Evolutionary conservation across 2,888 invertebrate species (phyloP).

Genomic region (Cheilosia variabilis): DNA sequence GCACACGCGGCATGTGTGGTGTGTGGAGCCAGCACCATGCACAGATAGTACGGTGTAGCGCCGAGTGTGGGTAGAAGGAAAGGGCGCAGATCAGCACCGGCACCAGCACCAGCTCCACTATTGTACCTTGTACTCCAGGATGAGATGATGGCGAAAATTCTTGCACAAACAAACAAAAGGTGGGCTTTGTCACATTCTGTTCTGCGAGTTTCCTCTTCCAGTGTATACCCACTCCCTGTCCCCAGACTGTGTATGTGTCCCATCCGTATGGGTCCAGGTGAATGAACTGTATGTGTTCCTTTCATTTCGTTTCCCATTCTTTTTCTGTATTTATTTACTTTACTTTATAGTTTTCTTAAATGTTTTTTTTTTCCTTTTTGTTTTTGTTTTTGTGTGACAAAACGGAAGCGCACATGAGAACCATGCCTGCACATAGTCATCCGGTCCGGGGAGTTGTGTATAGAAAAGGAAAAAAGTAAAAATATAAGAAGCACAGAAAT

Average conservation of each 20-base stretch:
- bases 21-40: conserved; percentile 12
- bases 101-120: neutral
- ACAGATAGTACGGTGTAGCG: conserved; percentile 35
- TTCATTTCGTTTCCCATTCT: conserved; percentile 59
- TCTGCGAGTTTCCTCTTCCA: conserved; percentile 41
- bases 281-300: conserved; percentile 56
- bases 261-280: conserved; percentile 56
- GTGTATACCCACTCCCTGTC: conserved; percentile 1
- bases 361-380: neutral
- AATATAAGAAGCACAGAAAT: conserved; percentile 4
- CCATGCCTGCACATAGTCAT: conserved; percentile 15
- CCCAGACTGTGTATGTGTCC: conserved; percentile 14
- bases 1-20: conserved; percentile 39
- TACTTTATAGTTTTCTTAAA: conserved; percentile 50
- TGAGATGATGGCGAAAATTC: conserved; percentile 62
- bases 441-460: conserved; percentile 10
- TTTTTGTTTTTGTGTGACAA: conserved; percentile 55
- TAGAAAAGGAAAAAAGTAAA: neutral
- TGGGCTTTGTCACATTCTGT: conserved; percentile 73
- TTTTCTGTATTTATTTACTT: conserved; percentile 70
- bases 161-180: conserved; percentile 72
- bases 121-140: neutral
- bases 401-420: conserved; percentile 71
- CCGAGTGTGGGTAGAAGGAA: conserved; percentile 54
- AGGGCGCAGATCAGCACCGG: conserved; percentile 26